A percentile compares a stretch with the other conserved stretches of the same genome.
Conservation (phyloP, 1,140 invertebrate genomes). For the Platyscapa corneri region DNA sequence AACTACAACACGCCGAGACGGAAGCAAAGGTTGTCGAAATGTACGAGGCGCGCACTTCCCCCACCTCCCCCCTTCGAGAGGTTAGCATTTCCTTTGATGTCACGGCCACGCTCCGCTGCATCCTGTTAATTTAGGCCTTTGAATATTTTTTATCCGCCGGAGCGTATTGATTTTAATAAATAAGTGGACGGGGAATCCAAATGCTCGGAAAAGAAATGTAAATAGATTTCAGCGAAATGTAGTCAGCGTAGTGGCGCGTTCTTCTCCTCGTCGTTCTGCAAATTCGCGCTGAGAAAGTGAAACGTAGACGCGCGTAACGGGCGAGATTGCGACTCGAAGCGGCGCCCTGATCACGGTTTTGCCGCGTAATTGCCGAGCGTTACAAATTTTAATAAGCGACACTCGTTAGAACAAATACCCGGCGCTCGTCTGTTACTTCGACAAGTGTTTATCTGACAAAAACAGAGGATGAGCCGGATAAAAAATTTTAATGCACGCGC, state of each 20-base stretch:
- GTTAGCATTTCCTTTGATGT: slow-evolving; percentile 12
- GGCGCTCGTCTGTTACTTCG: not conserved
- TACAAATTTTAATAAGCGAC: not conserved
- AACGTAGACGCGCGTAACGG: not conserved
- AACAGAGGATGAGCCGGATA: not conserved
- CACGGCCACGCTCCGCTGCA: not conserved
- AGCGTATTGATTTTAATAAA: not conserved
- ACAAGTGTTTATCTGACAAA: not conserved
- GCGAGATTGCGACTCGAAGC: no score
- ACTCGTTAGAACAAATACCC: not conserved
- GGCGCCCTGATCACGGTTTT: not conserved
- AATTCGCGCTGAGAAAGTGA: not conserved
- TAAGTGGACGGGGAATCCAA: not conserved
- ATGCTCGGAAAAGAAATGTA: not conserved
- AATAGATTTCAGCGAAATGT: not conserved
- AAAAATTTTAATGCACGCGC: not conserved
- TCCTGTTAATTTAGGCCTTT: slow-evolving; percentile 4
- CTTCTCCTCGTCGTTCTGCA: no score
- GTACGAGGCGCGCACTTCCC: no score
- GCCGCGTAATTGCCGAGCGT: not conserved
- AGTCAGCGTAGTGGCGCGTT: no score
- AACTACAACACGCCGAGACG: slow-evolving; percentile 1
- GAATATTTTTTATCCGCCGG: not conserved
- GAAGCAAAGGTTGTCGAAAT: slow-evolving; percentile 2
- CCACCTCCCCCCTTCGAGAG: not conserved